phyloP scores from a whole-genome alignment of 2,888 invertebrate species.

The Tubulanus polymorphus region DNA sequence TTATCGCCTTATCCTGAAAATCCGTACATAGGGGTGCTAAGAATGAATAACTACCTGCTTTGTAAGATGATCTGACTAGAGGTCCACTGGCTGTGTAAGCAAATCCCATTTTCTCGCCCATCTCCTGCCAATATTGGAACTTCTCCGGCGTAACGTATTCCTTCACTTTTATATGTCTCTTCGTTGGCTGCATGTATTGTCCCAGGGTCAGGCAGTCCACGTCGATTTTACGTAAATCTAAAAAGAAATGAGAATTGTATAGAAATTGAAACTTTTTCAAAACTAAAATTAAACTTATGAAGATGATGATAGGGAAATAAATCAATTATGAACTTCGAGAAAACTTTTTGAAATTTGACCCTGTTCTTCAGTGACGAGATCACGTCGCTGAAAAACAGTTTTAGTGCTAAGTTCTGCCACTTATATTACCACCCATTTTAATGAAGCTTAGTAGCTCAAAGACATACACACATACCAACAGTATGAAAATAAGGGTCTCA shows the following conservation, averaged over 20 bases:
- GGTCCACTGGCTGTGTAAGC: conserved; percentile 97
- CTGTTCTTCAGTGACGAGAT: too few relatives aligned
- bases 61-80: conserved; percentile 91
- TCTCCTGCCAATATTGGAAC: conserved; percentile 77
- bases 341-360: too few relatives aligned
- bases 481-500: neutral
- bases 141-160: conserved; percentile 97
- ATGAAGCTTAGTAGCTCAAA: neutral
- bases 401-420: too few relatives aligned
- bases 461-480: neutral
- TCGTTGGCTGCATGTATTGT: conserved; percentile 99
- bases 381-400: too few relatives aligned
- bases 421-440: too few relatives aligned
- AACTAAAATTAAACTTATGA: too few relatives aligned
- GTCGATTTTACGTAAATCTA: conserved; percentile 71
- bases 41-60: conserved; percentile 75
- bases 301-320: too few relatives aligned
- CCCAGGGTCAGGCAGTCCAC: conserved; percentile 97
- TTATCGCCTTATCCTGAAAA: neutral
- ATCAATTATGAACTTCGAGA: too few relatives aligned
- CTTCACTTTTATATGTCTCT: conserved; percentile 82
- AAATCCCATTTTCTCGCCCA: conserved; percentile 83
- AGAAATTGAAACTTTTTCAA: too few relatives aligned
- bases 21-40: neutral
- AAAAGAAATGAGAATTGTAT: too few relatives aligned